phyloP scores from a whole-genome alignment of 2,888 invertebrate species.

The Eledone cirrhosa region DNA sequence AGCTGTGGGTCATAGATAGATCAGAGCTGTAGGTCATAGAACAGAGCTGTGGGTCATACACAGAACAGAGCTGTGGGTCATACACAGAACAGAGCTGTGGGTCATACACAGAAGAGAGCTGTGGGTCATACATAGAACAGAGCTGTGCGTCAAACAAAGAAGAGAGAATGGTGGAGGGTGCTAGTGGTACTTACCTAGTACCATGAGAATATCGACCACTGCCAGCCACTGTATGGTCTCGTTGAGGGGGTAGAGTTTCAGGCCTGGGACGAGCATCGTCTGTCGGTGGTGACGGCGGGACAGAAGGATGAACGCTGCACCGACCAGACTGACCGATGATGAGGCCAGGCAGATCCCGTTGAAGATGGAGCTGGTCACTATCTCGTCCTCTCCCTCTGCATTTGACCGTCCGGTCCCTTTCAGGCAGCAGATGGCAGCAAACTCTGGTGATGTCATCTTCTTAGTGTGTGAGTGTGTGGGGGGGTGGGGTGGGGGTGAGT shows the following conservation, averaged over 20 bases:
- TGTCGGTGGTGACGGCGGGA: not conserved
- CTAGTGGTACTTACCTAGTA: not conserved
- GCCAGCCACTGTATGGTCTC: constrained; percentile 21
- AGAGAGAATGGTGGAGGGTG: not conserved
- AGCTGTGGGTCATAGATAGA: no score
- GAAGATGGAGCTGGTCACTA: not conserved
- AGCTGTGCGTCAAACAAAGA: no score
- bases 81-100: no score
- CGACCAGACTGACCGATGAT: constrained; percentile 17
- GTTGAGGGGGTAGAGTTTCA: constrained; percentile 11
- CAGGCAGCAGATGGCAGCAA: constrained; percentile 21
- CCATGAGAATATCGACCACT: not conserved
- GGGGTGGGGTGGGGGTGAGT: no score
- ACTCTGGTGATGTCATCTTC: constrained; percentile 27
- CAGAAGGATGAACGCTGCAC: not conserved
- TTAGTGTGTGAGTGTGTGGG: no score
- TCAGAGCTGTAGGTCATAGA: no score
- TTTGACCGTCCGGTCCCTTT: constrained; percentile 1
- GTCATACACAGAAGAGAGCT: no score
- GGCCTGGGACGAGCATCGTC: not conserved
- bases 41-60: no score
- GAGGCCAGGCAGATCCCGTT: constrained; percentile 16
- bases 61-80: no score
- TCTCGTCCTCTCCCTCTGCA: not conserved
- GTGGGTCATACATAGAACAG: no score